phyloP scores from a whole-genome alignment of 2,797 vertebrate species.

The Graptemys geographica region DNA sequence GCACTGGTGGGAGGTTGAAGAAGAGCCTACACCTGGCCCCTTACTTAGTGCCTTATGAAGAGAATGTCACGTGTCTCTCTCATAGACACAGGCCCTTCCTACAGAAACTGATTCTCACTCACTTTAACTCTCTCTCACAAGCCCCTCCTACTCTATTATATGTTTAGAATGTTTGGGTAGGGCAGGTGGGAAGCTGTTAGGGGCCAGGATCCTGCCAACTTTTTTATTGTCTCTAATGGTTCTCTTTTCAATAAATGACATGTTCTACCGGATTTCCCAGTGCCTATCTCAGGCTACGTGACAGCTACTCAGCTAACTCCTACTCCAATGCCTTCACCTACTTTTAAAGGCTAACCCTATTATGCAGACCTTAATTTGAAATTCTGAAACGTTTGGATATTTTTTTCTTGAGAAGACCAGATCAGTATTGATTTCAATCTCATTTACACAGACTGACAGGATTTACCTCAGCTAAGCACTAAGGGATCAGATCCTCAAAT shows the following conservation, averaged over 20 bases:
- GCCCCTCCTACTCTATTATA: background rate
- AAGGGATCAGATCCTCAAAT: background rate
- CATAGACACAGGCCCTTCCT: background rate
- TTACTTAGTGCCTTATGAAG: background rate
- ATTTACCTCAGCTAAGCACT: background rate
- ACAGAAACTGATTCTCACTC: background rate
- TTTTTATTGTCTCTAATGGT: background rate
- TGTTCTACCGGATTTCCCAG: background rate
- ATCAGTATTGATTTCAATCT: background rate
- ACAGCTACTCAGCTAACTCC: background rate
- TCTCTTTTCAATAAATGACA: background rate
- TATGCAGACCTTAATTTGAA: background rate
- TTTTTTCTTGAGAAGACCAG: background rate
- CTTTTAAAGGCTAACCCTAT: conserved; percentile 6
- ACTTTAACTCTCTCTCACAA: background rate
- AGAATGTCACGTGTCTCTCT: background rate
- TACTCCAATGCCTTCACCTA: background rate
- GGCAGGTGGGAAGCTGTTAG: background rate
- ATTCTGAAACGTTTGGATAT: background rate
- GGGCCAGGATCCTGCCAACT: background rate
- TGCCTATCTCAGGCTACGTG: fast-evolving
- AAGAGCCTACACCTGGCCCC: background rate
- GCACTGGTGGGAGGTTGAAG: background rate
- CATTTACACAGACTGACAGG: background rate
- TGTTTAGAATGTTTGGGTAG: background rate